These are phyloP conservation scores for Ceriagrion tenellum DNA, from an alignment of 2,888 invertebrate species.

Conservation along the genomic window DNA sequence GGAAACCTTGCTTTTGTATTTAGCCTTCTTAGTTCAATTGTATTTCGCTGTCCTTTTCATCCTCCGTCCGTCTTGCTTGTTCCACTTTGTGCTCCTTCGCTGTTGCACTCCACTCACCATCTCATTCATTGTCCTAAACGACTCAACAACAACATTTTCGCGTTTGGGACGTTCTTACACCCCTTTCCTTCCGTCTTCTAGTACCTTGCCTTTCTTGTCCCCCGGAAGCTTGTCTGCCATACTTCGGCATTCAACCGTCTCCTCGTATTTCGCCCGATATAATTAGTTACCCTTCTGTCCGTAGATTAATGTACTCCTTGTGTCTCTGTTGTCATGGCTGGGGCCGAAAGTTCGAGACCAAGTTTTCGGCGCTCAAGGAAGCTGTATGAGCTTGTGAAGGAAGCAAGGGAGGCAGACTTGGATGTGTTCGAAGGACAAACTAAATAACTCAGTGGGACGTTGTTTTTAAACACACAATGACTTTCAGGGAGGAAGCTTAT, in stretches of 20 bases:
- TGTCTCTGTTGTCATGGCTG: constrained; percentile 47
- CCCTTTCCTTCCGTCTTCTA: not conserved
- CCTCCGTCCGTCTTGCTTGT: not conserved
- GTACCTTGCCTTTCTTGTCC: not conserved
- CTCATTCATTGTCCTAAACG: not conserved
- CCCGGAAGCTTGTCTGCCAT: not conserved
- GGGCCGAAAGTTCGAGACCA: constrained; percentile 8
- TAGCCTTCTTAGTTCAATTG: not conserved
- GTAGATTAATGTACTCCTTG: constrained; percentile 37
- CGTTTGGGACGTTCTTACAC: not conserved
- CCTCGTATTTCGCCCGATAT: constrained; percentile 35
- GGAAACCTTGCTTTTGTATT: not conserved
- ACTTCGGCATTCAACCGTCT: constrained; percentile 22
- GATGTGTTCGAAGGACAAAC: not conserved
- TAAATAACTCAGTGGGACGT: not conserved
- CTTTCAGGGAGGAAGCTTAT: too few relatives aligned
- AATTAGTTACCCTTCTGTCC: constrained; percentile 4
- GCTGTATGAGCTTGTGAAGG: not conserved
- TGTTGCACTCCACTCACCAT: not conserved
- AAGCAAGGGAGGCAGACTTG: not conserved
- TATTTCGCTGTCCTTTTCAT: not conserved
- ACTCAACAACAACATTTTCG: not conserved
- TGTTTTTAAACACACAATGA: not conserved
- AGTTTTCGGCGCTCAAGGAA: not conserved
- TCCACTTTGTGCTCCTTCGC: not conserved